Percentiles rank a stretch among this genome's conserved stretches.
Conservation (phyloP, 2,797 vertebrate species). For the Xerus rutilus region DNA sequence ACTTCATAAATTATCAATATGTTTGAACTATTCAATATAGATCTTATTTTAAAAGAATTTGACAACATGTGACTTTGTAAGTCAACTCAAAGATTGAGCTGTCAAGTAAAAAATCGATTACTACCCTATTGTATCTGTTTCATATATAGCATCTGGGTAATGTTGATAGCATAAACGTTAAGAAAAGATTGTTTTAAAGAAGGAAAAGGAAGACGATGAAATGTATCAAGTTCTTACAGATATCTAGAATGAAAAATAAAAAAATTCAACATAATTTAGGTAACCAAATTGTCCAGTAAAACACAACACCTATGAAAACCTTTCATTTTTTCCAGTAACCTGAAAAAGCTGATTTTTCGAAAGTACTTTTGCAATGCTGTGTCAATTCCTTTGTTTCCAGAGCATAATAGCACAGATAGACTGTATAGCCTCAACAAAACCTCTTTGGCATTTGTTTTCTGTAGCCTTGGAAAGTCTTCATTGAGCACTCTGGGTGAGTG, state of each 20-base stretch:
- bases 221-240: constrained; percentile 80
- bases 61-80: neutral
- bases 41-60: neutral
- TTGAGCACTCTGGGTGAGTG: constrained; percentile 39
- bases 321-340: constrained; percentile 45
- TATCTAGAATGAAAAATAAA: constrained; percentile 79
- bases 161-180: constrained; percentile 82
- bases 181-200: constrained; percentile 70
- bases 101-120: constrained; percentile 77
- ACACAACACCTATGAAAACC: constrained; percentile 9
- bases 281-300: constrained; percentile 66
- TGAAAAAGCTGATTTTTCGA: constrained; percentile 49
- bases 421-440: neutral
- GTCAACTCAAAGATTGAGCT: constrained; percentile 67
- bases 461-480: neutral
- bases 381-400: neutral
- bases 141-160: constrained; percentile 82
- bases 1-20: neutral
- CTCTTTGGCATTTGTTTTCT: neutral
- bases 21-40: neutral
- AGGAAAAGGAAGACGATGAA: constrained; percentile 82
- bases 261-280: constrained; percentile 73
- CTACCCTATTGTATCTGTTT: constrained; percentile 76
- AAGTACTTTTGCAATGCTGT: neutral
- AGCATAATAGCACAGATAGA: neutral